These are phyloP conservation scores for Mormoops blainvillei DNA, from an alignment of 2,113 vertebrate genomes.

Conservation along the genomic window DNA sequence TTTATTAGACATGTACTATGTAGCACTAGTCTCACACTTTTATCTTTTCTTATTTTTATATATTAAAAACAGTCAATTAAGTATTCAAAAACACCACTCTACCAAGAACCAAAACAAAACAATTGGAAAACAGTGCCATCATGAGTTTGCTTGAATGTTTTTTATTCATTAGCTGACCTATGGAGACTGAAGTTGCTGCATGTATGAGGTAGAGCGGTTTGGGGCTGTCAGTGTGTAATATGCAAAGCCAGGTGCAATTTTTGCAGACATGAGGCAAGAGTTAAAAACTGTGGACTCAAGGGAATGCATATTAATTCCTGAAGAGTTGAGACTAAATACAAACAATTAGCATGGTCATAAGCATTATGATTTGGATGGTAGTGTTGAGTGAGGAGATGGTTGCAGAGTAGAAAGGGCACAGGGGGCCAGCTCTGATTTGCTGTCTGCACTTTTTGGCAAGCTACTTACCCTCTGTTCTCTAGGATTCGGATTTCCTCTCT, in stretches of 20 bases:
- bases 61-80: neutral
- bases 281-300: neutral
- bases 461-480: neutral
- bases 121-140: neutral
- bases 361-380: neutral
- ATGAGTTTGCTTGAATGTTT: neutral
- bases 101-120: neutral
- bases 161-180: neutral
- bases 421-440: neutral
- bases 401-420: neutral
- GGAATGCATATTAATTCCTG: conserved; percentile 15
- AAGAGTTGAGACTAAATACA: conserved; percentile 21
- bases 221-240: neutral
- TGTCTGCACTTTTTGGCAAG: neutral
- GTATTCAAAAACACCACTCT: neutral
- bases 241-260: neutral
- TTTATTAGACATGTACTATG: neutral
- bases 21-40: neutral
- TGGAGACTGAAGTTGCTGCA: neutral
- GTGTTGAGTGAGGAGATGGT: neutral
- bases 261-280: neutral
- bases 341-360: neutral
- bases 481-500: neutral
- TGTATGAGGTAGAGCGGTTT: neutral
- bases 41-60: conserved; percentile 13